Percentiles rank a stretch among this genome's conserved stretches.
Evolutionary conservation across 2,113 vertebrate species (phyloP).

Genomic region (Erpornis zantholeuca): DNA sequence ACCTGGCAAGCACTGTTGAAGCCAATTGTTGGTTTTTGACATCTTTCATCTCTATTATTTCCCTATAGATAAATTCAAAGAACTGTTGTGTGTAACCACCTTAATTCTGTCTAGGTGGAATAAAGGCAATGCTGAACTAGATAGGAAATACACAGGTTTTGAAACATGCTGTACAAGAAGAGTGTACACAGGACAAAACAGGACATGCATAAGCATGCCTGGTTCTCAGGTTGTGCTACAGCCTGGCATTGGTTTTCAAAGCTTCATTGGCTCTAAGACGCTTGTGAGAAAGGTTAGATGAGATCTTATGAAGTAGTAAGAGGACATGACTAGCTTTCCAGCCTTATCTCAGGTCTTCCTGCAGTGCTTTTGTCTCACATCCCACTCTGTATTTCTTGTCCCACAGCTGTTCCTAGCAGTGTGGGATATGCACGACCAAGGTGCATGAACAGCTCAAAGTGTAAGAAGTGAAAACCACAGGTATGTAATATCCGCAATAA

Average conservation of each 20-base stretch:
- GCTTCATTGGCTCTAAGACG: not conserved
- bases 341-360: not conserved
- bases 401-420: not conserved
- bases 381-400: not conserved
- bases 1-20: not conserved
- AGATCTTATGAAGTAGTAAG: not conserved
- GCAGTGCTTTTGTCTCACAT: not conserved
- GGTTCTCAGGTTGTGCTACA: not conserved
- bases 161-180: not conserved
- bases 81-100: not conserved
- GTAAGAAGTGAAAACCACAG: not conserved
- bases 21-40: not conserved
- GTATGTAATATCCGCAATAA: not conserved
- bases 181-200: not conserved
- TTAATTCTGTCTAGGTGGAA: not conserved
- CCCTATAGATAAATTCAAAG: not conserved
- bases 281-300: not conserved
- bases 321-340: not conserved
- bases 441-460: not conserved
- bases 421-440: not conserved
- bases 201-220: not conserved
- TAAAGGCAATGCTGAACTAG: not conserved
- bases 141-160: not conserved
- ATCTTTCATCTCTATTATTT: not conserved
- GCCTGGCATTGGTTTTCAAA: not conserved